Percentiles rank a stretch among this genome's conserved stretches.
These are phyloP conservation scores for Armadillidium nasatum DNA, from an alignment of 1,140 invertebrate genomes.

Conservation along the genomic window DNA sequence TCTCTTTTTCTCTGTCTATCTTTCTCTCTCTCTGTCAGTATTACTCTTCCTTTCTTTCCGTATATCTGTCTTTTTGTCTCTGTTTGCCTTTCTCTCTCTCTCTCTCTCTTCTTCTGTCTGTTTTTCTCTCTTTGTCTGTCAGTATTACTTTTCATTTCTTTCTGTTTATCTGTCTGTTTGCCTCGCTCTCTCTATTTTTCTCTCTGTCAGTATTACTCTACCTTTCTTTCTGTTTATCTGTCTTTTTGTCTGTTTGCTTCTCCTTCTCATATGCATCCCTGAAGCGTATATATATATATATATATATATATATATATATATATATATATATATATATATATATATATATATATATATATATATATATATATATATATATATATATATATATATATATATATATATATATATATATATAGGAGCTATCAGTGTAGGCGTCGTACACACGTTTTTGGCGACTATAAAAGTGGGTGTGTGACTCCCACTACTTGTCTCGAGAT, in stretches of 20 bases:
- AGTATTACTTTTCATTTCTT: no score
- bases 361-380: conserved; percentile 6
- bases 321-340: neutral
- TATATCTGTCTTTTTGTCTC: no score
- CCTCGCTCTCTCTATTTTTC: no score
- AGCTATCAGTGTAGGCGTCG: neutral
- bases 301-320: neutral
- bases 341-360: conserved; percentile 6
- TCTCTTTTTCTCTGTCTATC: neutral
- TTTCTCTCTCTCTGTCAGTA: conserved; percentile 6
- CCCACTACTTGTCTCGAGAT: no score
- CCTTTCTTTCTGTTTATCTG: neutral
- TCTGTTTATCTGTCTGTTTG: no score
- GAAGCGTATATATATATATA: neutral
- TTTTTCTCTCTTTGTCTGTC: no score
- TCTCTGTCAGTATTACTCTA: no score
- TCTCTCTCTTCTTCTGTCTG: no score
- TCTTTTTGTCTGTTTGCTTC: no score
- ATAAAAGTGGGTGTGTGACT: no score
- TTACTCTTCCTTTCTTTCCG: no score
- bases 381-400: conserved; percentile 2
- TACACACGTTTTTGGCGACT: no score
- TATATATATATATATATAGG: neutral
- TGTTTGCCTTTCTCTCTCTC: neutral
- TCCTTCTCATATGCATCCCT: neutral